Evolutionary conservation across 2,888 invertebrate species (phyloP), one percentile per base, ranked within the genome.

Genomic region (Drosophila mercatorum): DNA sequence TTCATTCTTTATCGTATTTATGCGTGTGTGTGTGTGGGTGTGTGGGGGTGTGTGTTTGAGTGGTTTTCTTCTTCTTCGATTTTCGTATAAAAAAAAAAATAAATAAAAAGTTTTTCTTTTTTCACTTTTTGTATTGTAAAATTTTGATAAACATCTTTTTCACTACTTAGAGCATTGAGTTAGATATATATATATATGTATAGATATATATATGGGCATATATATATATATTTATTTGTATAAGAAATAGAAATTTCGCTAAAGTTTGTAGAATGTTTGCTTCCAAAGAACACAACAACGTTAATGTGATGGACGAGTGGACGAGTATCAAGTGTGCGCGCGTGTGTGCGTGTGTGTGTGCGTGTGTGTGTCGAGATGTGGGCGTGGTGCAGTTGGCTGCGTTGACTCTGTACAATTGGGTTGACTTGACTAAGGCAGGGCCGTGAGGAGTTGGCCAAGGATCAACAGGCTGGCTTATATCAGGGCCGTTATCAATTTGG

Each of bases 401-500:
- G 64, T 87, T 79, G 72, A 89, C 80, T 83, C 80, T 89, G 80
- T 72, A 85, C 83, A 86, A 60, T 76, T 78, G 73, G 57, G 49
- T 76, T 78, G 80, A 84, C 80, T 82, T 89, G 89, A 89, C 89
- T 89, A 84, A 84, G 72, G 70, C 71, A 60, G 72, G 72, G 53
- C 66, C 75, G 66, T 61, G 65, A 71, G 68, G 66, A 64, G 61
- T 53, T 71, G 73, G 65, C 66, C 75, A 68, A 51, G 40, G 65
- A 41, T 26, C 51, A 12, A 36, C 34, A 51, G 14, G 53, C 53
- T 26, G 53, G 51, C 81, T 91, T 97, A 97, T 94, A 97, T 97
- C 93, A 97, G 96, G 88, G 97, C 96, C 91, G 97, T 97, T 93
- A 97, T 96, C 91, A 97, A 94, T 94, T 97, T 95, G 93, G 97